phyloP scores from a whole-genome alignment of 1,140 invertebrate genomes.

The Drosophila varians region DNA sequence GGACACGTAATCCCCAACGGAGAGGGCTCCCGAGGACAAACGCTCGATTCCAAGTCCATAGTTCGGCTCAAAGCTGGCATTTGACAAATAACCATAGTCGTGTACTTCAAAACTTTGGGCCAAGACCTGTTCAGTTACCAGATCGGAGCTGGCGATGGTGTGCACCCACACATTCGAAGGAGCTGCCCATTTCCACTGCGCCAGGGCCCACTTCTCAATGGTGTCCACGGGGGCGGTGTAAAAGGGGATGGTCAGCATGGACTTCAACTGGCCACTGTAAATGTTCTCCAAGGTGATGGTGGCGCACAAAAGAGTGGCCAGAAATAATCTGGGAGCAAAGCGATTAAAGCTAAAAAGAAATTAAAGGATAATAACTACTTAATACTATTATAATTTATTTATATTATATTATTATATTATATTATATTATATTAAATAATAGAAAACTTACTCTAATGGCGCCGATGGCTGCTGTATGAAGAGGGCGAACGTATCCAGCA shows the following conservation, averaged over 20 bases:
- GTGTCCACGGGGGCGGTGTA: constrained; percentile 68
- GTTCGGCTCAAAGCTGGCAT: constrained; percentile 59
- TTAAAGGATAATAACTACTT: too few species aligned
- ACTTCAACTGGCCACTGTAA: constrained; percentile 78
- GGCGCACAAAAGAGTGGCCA: constrained; percentile 68
- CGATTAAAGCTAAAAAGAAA: constrained; percentile 55
- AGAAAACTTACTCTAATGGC: constrained; percentile 9
- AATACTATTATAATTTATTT: too few species aligned
- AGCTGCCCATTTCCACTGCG: constrained; percentile 74
- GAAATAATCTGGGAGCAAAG: constrained; percentile 64
- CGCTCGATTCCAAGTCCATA: constrained; percentile 76
- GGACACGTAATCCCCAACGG: constrained; percentile 69
- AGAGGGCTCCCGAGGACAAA: constrained; percentile 58
- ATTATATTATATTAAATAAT: too few species aligned
- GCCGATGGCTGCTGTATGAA: constrained; percentile 79
- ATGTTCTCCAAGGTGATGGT: constrained; percentile 80
- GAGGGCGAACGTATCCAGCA: constrained; percentile 71
- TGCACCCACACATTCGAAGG: constrained; percentile 73
- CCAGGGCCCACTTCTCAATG: constrained; percentile 59
- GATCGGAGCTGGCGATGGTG: constrained; percentile 60
- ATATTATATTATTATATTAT: too few species aligned
- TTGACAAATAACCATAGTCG: constrained; percentile 67
- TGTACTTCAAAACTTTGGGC: constrained; percentile 60
- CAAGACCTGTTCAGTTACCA: constrained; percentile 65
- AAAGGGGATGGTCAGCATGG: constrained; percentile 68